A percentile compares a stretch with the other conserved stretches of the same genome.
Evolutionary conservation across 2,888 invertebrate genomes (phyloP).

Genomic region (Mystacides longicornis): DNA sequence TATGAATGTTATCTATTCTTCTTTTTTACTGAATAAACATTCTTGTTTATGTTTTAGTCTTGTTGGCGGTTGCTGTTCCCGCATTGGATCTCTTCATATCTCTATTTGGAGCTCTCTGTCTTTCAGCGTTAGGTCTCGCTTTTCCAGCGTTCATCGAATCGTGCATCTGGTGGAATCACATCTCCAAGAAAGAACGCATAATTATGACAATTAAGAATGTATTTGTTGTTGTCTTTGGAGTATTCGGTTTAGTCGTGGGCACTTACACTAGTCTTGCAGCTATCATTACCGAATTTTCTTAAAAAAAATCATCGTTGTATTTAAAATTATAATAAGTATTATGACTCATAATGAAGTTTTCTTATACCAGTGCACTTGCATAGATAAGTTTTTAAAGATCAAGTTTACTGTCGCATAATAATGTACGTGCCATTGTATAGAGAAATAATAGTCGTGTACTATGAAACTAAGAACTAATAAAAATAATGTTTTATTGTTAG

Average conservation of each 20-base stretch:
- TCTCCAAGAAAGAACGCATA: slow-evolving; percentile 45
- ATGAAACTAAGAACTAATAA: too few relatives aligned
- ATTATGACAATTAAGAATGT: slow-evolving; percentile 56
- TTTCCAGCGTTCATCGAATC: slow-evolving; percentile 86
- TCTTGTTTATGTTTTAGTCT: slow-evolving; percentile 51
- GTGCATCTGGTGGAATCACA: slow-evolving; percentile 38
- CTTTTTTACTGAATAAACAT: not conserved
- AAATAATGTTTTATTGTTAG: too few relatives aligned
- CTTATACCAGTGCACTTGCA: not conserved
- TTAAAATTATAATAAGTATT: not conserved
- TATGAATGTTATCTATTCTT: not conserved
- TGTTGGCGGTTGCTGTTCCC: slow-evolving; percentile 78
- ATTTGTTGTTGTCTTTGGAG: slow-evolving; percentile 56
- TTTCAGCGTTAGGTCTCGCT: slow-evolving; percentile 81
- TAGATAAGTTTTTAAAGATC: too few relatives aligned
- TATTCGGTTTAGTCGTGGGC: slow-evolving; percentile 60
- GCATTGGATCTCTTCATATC: slow-evolving; percentile 68
- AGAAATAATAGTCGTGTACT: too few relatives aligned
- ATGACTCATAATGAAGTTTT: too few relatives aligned
- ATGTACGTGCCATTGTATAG: too few relatives aligned
- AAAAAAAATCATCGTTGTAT: slow-evolving; percentile 6
- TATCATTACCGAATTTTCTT: slow-evolving; percentile 53
- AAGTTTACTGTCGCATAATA: too few relatives aligned
- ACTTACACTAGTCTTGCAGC: slow-evolving; percentile 61
- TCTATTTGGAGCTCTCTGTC: slow-evolving; percentile 78